Base-by-base conservation (phyloP, 1,140 invertebrate genomes). In the Cotesia typhae region DNA sequence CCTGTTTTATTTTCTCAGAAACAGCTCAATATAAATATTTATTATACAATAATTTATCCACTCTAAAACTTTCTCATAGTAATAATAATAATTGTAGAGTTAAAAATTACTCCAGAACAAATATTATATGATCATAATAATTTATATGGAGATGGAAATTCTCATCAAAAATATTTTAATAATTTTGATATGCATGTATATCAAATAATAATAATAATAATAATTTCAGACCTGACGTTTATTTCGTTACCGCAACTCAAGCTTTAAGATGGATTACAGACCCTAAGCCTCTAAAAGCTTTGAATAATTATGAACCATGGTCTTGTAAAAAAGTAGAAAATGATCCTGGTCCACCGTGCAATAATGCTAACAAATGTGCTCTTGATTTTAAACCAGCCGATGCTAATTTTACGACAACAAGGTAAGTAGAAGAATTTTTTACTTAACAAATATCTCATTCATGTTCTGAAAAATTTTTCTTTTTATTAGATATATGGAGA, bases 241-340 rank as follows among this genome's bases (percentile, higher is more conserved):
- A 94, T 88, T 95, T 96, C 79, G 93, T 97, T 4, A 97, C 95
- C 1, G 90, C 92, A n/a, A 96, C 95, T 0, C 95, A 98, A 88
- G 92, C 94, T 28, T 85, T 97, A 20, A 92, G 93, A 12, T 97
- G 95, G 94, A 94, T 97, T 85, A 96, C 94, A 2, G 94, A 96
- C 78, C 95, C 96, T 0, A 92, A 91, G 80, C 85, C 93, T 12
- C 81, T 90, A 2, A 92, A 91, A 76, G 84, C 91, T 10, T 81
- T 96, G 1, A 89, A 86, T 76, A 92, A 90, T 75, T 96, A 92
- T 77, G 94, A 95, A 74, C 86, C 93, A 3, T 96, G 94, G 94
- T 90, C 91, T 51, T 96, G 94, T 81, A 93, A 92, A 70, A 92
- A 92, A 78, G 91, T 90, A 73, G 88, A 92, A 38, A 89, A 91